A percentile compares a stretch with the other conserved stretches of the same genome.
phyloP scores from a whole-genome alignment of 1,140 invertebrate species.

The Cardiocondyla obscurior region DNA sequence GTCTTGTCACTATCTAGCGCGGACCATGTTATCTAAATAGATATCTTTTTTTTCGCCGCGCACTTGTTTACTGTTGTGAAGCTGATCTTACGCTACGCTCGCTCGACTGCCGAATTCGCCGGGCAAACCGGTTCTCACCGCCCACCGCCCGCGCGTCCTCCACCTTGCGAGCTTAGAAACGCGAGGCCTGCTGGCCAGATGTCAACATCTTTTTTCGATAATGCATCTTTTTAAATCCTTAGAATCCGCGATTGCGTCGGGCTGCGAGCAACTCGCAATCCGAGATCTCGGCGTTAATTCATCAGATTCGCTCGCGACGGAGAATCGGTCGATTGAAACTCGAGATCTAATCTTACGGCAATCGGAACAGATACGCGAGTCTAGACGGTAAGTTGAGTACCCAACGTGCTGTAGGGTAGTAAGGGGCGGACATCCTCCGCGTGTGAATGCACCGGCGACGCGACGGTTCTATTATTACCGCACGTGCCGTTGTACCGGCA shows the following conservation, averaged over 20 bases:
- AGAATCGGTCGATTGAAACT: slow-evolving; percentile 8
- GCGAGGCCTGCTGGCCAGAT: too few species aligned
- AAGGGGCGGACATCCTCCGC: slow-evolving; percentile 29
- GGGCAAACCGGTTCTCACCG: too few species aligned
- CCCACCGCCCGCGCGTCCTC: too few species aligned
- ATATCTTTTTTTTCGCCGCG: too few species aligned
- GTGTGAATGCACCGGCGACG: slow-evolving; percentile 54
- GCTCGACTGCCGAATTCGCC: too few species aligned
- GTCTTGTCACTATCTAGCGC: too few species aligned
- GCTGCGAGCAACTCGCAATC: neutral
- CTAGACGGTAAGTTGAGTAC: neutral
- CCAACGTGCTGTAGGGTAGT: neutral
- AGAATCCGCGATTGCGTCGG: neutral
- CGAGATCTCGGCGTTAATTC: neutral
- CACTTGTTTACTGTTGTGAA: too few species aligned
- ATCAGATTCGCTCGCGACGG: neutral
- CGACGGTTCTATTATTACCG: slow-evolving; percentile 54
- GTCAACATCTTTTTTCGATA: too few species aligned
- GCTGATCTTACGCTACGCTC: too few species aligned
- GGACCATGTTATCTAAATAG: too few species aligned
- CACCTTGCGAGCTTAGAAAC: too few species aligned
- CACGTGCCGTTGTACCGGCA: slow-evolving; percentile 50
- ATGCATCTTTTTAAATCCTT: too few species aligned
- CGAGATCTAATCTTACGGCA: neutral
- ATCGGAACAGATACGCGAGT: slow-evolving; percentile 21